Conservation (phyloP, 1,140 invertebrate genomes). For the Melipona quadrifasciata region DNA sequence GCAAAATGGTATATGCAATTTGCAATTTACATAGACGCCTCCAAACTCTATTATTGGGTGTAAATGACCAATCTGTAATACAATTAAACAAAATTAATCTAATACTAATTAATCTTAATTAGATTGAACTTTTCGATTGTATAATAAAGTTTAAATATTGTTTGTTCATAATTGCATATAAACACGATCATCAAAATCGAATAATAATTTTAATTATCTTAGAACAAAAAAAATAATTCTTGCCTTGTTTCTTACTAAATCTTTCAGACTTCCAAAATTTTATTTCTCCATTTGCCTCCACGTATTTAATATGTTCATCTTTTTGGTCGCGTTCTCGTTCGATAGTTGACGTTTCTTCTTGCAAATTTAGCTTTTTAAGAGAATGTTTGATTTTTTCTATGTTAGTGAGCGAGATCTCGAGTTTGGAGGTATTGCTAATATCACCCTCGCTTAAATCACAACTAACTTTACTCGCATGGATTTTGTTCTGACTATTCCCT, state of each 20-base stretch:
- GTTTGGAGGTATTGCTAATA: slow-evolving; percentile 65
- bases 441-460: slow-evolving; percentile 57
- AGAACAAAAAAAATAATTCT: not conserved
- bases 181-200: no score
- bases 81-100: not conserved
- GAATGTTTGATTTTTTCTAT: slow-evolving; percentile 59
- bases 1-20: slow-evolving; percentile 59
- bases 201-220: no score
- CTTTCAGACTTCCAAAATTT: slow-evolving; percentile 44
- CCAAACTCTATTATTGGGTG: slow-evolving; percentile 51
- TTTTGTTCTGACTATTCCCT: slow-evolving; percentile 33
- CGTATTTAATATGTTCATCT: slow-evolving; percentile 55
- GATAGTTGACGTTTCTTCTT: slow-evolving; percentile 60
- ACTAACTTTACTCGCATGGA: slow-evolving; percentile 28
- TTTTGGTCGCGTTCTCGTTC: slow-evolving; percentile 47
- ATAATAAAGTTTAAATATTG: not conserved
- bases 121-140: not conserved
- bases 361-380: slow-evolving; percentile 65
- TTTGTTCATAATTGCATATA: no score
- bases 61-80: not conserved
- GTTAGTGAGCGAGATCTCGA: slow-evolving; percentile 54
- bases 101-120: no score
- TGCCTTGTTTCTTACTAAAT: slow-evolving; percentile 41
- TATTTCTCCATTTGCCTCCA: slow-evolving; percentile 62
- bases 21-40: slow-evolving; percentile 61